Base-by-base conservation (phyloP, 2,113 vertebrate species). In the Hyperopisus bebe region DNA sequence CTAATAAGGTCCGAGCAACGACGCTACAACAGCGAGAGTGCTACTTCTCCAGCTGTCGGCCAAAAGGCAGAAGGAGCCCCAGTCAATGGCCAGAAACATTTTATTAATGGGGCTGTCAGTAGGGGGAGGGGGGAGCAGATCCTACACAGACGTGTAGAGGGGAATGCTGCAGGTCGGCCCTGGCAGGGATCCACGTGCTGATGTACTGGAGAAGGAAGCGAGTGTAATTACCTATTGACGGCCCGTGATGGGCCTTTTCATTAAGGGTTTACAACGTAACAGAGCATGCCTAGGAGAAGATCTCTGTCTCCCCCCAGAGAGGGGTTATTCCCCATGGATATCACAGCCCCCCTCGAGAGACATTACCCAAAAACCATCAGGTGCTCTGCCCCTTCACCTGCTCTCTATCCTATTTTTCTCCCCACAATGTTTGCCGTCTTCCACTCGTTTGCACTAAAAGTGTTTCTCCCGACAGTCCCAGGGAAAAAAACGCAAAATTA, bases 151-250 rank as follows among this genome's bases (percentile, higher is more conserved):
- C 70, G 51, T 58, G 87, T 90, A 88, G 88, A 62, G 58, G 35
- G 48, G 47, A 86, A 27, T 27, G n/a, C 70, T 10, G 53, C 70
- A 35, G 74, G 86, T 58, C 55, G 35, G 10, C 1, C 11, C 70
- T 88, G 74, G 74, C 90, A 83, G 19, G 19, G 17, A 46, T 88
- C 87, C 86, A 90, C 21, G 27, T 91, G 93, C 92, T 91, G 91
- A 91, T 94, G 94, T 95, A 93, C 93, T 93, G 94, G 94, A 95
- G 94, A 94, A 95, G 94, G 94, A 94, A 94, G 93, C 91, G 92
- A 93, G 90, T 93, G 95, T 95, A 95, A 96, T 96, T 95, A 95
- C 94, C 93, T 93, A 94, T 94, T 95, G 94, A 95, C 94, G 94
- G 94, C 92, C 92, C 91, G 90, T 95, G 94, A 95, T 95, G 95